Evolutionary conservation across 1,140 invertebrate species (phyloP), one percentile per base, ranked within the genome.

Genomic region (Nautilus pompilius): DNA sequence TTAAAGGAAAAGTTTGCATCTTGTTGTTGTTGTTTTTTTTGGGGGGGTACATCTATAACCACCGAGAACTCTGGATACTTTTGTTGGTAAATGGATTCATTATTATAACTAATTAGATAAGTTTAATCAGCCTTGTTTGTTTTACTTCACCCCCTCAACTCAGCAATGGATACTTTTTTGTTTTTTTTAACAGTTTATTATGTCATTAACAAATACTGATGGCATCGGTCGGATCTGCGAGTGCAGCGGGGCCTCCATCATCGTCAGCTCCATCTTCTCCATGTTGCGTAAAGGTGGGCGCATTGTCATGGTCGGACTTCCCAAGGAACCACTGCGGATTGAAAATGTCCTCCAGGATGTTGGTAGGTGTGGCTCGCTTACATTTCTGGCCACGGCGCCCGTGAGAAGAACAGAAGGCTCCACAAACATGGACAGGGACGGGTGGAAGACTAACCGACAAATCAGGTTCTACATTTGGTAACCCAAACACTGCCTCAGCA

Each of bases 171-270:
- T n/a, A n/a, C n/a, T n/a, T n/a, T n/a, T n/a, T n/a, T n/a, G n/a
- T n/a, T n/a, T n/a, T n/a, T n/a, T n/a, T n/a, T n/a, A n/a, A n/a
- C 62, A 78, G 76, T 71, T 70, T 66, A 62, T 77, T 6, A 66
- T 70, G 67, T 61, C 72, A 30, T 58, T 72, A 17, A 77, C 77
- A 8, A 62, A 59, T 32, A 71, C 69, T 48, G 67, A 73, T 34
- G 77, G 77, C 30, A 70, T 79, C 5, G 75, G 73, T n/a, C 67
- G 77, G 22, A 70, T 79, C 10, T 77, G 75, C 69, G 77, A 79
- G 55, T 77, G 75, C 56, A 72, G 67, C 45, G 77, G 77, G 32
- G 69, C 70, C 2, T 48, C 74, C 5, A 26, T 62, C 2, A 71
- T 77, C 58, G 69, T 77, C 13, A 79, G 76, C 49, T 51, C 68